phyloP scores from a whole-genome alignment of 1,140 invertebrate genomes.

The Tribolium castaneum region DNA sequence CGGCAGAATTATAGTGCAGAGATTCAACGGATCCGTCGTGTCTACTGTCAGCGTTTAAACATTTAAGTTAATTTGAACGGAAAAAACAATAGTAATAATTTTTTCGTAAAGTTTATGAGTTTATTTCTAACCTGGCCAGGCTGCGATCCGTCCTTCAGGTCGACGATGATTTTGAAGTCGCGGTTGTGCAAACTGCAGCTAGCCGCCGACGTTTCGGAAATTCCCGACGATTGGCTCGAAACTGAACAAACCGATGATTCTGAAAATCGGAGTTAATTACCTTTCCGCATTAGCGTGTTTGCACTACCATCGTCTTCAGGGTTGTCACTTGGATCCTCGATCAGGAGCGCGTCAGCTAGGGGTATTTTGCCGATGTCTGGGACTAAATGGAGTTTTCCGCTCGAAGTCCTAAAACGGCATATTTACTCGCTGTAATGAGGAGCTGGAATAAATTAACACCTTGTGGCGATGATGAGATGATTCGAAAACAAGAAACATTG shows the following conservation, averaged over 20 bases:
- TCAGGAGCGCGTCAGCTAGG: slow-evolving; percentile 84
- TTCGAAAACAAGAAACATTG: slow-evolving; percentile 90
- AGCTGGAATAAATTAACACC: slow-evolving; percentile 61
- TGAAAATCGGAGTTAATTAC: slow-evolving; percentile 55
- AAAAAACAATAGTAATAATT: too few species aligned
- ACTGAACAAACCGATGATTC: slow-evolving; percentile 71
- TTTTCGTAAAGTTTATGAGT: too few species aligned
- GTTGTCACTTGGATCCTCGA: slow-evolving; percentile 81
- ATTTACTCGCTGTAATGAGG: slow-evolving; percentile 22
- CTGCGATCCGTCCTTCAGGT: slow-evolving; percentile 74
- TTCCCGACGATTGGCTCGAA: slow-evolving; percentile 70
- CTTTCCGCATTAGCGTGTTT: not conserved
- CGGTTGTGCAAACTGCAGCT: slow-evolving; percentile 77
- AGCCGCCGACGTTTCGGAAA: slow-evolving; percentile 66
- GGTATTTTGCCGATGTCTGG: slow-evolving; percentile 86
- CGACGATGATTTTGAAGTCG: slow-evolving; percentile 90
- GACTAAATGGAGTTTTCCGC: slow-evolving; percentile 86
- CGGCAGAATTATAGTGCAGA: too few species aligned
- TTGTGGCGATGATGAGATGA: slow-evolving; percentile 83
- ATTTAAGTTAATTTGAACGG: too few species aligned
- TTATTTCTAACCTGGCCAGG: slow-evolving; percentile 64
- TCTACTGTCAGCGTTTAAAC: too few species aligned
- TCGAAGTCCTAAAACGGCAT: slow-evolving; percentile 71
- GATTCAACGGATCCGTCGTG: too few species aligned
- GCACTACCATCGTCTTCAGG: slow-evolving; percentile 73